Percentiles rank a stretch among this genome's conserved stretches.
Conservation (phyloP, 2,113 vertebrate genomes). For the Pungitius pungitius region DNA sequence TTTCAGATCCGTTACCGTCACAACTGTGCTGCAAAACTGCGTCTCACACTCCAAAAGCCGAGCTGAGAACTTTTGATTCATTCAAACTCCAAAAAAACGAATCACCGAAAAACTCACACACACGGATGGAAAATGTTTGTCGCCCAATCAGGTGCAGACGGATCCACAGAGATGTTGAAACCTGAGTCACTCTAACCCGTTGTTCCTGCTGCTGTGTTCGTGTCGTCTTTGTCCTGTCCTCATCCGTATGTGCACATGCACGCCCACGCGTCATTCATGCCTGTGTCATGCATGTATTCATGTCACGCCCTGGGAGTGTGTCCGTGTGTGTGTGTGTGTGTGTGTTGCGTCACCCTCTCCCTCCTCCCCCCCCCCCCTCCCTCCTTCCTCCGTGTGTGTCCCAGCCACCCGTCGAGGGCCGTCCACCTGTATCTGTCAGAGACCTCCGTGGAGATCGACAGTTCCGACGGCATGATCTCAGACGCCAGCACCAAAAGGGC, state of each 20-base stretch:
- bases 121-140: constrained; percentile 12
- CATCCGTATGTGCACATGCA: constrained; percentile 31
- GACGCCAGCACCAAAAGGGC: constrained; percentile 66
- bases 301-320: background rate
- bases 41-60: background rate
- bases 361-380: constrained; percentile 15
- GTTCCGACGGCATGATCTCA: constrained; percentile 73
- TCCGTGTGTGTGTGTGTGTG: constrained; percentile 32
- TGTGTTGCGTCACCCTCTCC: constrained; percentile 28
- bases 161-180: constrained; percentile 19
- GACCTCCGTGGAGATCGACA: constrained; percentile 70
- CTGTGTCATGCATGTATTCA: constrained; percentile 44
- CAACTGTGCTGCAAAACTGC: constrained; percentile 5
- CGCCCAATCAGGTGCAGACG: constrained; percentile 16
- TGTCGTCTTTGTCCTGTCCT: constrained; percentile 29
- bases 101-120: background rate
- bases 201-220: constrained; percentile 50
- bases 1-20: constrained; percentile 72
- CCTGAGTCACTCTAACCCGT: constrained; percentile 43
- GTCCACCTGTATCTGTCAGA: constrained; percentile 68
- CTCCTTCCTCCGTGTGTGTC: constrained; percentile 26
- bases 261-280: constrained; percentile 53
- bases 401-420: constrained; percentile 63
- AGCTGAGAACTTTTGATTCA: constrained; percentile 8
- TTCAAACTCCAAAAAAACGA: constrained; percentile 21